phyloP scores from a whole-genome alignment of 2,888 invertebrate genomes.

The Seladonia tumulorum region DNA sequence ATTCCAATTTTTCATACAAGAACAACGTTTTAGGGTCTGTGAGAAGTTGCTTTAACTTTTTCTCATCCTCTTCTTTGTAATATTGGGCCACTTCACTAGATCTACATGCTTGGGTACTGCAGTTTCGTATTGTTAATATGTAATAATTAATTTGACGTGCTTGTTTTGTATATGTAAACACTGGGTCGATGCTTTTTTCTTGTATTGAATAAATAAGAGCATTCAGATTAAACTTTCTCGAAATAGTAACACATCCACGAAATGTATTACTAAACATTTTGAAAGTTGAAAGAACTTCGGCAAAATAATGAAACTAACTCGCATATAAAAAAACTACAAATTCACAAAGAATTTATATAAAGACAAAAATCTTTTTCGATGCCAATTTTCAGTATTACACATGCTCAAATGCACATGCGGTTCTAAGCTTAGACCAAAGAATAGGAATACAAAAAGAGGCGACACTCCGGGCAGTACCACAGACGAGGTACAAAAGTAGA shows the following conservation, averaged over 20 bases:
- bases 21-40: constrained; percentile 86
- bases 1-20: constrained; percentile 88
- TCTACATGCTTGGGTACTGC: fast-evolving
- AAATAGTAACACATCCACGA: background rate
- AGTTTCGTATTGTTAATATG: background rate
- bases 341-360: background rate
- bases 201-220: background rate
- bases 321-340: background rate
- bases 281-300: background rate
- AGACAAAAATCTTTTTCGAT: background rate
- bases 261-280: constrained; percentile 12
- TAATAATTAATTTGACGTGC: background rate
- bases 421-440: background rate
- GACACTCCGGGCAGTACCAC: no score
- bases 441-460: no score
- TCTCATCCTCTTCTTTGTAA: background rate
- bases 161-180: background rate
- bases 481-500: no score
- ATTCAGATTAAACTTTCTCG: background rate
- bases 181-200: background rate
- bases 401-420: background rate
- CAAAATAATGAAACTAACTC: background rate
- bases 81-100: fast-evolving
- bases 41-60: constrained; percentile 85
- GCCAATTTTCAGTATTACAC: background rate